Conservation (phyloP, 2,797 vertebrate genomes). For the Vipera ursinii region DNA sequence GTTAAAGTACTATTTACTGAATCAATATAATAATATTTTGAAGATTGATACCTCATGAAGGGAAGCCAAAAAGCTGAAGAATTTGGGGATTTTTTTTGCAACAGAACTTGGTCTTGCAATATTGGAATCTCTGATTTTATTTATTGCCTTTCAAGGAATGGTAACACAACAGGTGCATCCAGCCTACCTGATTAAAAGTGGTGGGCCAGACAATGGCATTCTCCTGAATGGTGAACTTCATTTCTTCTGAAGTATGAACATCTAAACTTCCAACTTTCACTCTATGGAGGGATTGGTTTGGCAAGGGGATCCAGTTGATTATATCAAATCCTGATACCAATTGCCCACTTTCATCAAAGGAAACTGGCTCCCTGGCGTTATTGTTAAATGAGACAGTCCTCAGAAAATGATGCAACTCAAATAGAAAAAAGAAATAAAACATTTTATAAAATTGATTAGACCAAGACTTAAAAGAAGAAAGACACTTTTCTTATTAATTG, state of each 20-base stretch:
- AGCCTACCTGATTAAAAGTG: not conserved
- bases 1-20: not conserved
- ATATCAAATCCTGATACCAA: not conserved
- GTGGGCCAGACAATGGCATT: not conserved
- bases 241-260: not conserved
- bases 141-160: not conserved
- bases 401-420: not conserved
- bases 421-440: not conserved
- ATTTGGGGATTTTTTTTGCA: not conserved
- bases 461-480: not conserved
- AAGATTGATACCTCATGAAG: not conserved
- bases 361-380: not conserved
- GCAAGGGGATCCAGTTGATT: not conserved
- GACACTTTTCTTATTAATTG: too few species aligned
- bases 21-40: not conserved
- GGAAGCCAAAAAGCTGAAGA: not conserved
- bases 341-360: not conserved
- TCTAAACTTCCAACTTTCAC: not conserved
- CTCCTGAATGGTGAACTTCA: not conserved
- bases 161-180: not conserved
- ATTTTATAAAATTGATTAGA: not conserved
- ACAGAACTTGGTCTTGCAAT: not conserved
- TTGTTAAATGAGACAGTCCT: not conserved
- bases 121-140: not conserved
- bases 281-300: not conserved